Evolutionary conservation across 1,140 invertebrate genomes (phyloP), one percentile per base, ranked within the genome.

Genomic region (Anoplolepis gracilipes): DNA sequence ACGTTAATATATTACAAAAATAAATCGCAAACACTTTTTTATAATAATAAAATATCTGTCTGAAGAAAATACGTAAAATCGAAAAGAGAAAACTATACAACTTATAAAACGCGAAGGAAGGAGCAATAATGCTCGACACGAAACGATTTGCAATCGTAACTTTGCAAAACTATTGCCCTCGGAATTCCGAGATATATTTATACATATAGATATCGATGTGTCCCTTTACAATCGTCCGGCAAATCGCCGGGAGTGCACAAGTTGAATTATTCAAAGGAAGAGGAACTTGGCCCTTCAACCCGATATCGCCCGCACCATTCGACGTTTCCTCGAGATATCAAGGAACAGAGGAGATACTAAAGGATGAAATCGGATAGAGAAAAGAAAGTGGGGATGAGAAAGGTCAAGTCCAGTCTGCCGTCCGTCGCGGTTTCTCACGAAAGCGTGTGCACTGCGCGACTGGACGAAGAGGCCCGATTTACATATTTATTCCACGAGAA

Each of bases 401-500:
- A 90, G 90, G 91, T 92, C 91, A 91, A 91, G 90, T 89, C 85
- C 62, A 81, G 65, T 59, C 82, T 62, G 84, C 28, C 59, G 75
- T 46, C 22, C 57, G 59, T 73, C 69, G 76, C 84, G 70, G 76
- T 55, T 67, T 55, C 55, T 85, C 65, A 77, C 72, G 87, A 70
- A 77, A 81, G 67, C 75, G 67, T 75, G 86, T 75, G 73, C 70
- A 75, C 59, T 22, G 53, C 82, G 70, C 82, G 78, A 75, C 22
- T 65, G 64, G 64, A 59, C 84, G 76, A 75, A 87, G 85, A 87
- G 85, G 70, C 42, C 42, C 88, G 82, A 92, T 92, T 92, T 92
- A 88, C 91, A 92, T 92, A 92, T 91, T 92, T 92, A 92, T 92
- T 89, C 85, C 87, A 90, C 91, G 90, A 92, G 61, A 77, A 87